Evolutionary conservation across 1,140 invertebrate species (phyloP), one percentile per base, ranked within the genome.

Genomic region (Orchesella cincta): DNA sequence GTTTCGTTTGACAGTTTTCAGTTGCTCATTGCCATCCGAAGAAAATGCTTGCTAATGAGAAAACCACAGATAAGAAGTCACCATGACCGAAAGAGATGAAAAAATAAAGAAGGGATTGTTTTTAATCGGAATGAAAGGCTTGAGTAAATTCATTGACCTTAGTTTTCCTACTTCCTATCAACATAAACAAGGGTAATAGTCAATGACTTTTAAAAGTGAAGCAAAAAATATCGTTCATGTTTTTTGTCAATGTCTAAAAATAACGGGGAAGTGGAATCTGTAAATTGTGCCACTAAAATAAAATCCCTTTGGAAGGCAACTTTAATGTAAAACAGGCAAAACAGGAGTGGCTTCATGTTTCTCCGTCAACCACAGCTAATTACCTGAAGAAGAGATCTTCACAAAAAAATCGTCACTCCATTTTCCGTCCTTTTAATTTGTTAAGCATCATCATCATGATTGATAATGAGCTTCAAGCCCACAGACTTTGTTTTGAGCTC

Each of bases 311-410:
- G 39, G 5, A 46, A 46, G 5, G 39, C 18, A 18, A 8, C 39
- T 18, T 46, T 18, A 46, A 18, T 8, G 5, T 46, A 8, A 18
- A 8, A 18, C 3, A 18, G 12, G 23, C 23, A 57, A 23, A 57
- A 5, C 12, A 26, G 52, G 12, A 57, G 52, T 57, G 12, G 23
- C 23, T n/a, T 46, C 39, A 46, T 46, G 5, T 5, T 46, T 23
- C 12, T 5, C 52, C 23, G 52, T 57, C 52, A 57, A 57, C 52
- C 52, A n/a, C 52, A 57, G 14, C 52, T 57, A 57, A 57, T 57
- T 57, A 57, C 12, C 52, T 14, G 39, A 46, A 46, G 18, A 46
- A 46, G 18, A 18, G 39, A 8, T 46, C 18, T 46, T 46, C 18
- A 46, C 5, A 46, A 8, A 46, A 8, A 46, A 46, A 8, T 46